These are phyloP conservation scores for Zalophus californianus DNA, from an alignment of 2,797 vertebrate genomes.

Conservation along the genomic window DNA sequence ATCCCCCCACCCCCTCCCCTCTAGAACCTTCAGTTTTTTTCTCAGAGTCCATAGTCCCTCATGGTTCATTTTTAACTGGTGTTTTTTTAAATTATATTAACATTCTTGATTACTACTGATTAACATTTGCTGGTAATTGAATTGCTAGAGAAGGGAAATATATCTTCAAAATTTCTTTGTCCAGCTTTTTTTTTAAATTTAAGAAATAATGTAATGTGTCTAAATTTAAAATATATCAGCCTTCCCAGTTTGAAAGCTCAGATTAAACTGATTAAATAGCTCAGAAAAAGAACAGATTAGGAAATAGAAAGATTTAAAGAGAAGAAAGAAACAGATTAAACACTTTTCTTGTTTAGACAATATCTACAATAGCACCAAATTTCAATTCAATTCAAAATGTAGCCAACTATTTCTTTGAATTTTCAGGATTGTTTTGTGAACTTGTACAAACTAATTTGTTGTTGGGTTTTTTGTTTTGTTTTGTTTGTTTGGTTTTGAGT, in stretches of 20 bases:
- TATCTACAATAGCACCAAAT: background rate
- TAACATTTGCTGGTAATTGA: background rate
- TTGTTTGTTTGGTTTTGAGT: background rate
- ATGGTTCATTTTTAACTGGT: background rate
- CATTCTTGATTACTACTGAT: background rate
- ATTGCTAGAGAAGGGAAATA: background rate
- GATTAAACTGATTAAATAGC: background rate
- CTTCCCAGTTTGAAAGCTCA: background rate
- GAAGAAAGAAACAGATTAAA: background rate
- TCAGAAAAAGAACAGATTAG: background rate
- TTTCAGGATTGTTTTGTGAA: background rate
- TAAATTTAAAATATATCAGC: background rate
- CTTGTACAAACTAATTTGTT: background rate
- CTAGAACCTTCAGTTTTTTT: no score
- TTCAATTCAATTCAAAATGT: slow-evolving; percentile 8
- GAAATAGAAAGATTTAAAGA: background rate
- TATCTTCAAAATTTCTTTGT: background rate
- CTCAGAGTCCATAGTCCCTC: no score
- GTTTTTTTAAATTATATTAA: background rate
- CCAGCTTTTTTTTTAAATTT: background rate
- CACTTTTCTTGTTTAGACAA: background rate
- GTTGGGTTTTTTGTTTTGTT: background rate
- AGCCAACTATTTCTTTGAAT: background rate
- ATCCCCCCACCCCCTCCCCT: no score
- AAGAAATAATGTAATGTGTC: background rate